phyloP scores from a whole-genome alignment of 2,888 invertebrate genomes.

The Eledona agricola region DNA sequence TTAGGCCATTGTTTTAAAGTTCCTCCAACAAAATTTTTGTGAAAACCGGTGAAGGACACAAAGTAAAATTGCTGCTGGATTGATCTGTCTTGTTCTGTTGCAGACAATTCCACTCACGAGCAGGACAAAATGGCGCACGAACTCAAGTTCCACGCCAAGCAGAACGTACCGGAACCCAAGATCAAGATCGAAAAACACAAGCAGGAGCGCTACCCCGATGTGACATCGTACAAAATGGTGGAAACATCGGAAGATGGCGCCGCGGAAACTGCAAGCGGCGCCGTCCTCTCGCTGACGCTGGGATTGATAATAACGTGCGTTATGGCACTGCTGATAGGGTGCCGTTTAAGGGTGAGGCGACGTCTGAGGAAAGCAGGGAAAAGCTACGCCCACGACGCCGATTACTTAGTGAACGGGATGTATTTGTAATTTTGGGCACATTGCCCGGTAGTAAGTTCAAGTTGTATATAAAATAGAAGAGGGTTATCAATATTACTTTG shows the following conservation, averaged over 20 bases:
- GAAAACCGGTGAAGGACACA: constrained; percentile 9
- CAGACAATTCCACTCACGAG: constrained; percentile 54
- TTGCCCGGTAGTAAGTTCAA: constrained; percentile 43
- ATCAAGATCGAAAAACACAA: constrained; percentile 44
- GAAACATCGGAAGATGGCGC: constrained; percentile 67
- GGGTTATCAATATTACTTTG: too few relatives aligned
- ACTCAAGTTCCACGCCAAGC: constrained; percentile 58
- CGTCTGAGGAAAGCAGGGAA: constrained; percentile 80
- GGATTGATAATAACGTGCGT: constrained; percentile 83
- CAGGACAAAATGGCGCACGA: constrained; percentile 60
- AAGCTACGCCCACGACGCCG: constrained; percentile 90
- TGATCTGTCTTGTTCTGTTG: constrained; percentile 11
- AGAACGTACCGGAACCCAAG: constrained; percentile 44
- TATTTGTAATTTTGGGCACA: constrained; percentile 72
- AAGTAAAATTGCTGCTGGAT: neutral
- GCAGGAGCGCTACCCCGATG: constrained; percentile 50
- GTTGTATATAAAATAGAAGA: constrained; percentile 32
- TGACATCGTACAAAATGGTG: constrained; percentile 51
- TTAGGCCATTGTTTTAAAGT: too few relatives aligned
- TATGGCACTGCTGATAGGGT: constrained; percentile 82
- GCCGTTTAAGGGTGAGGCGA: constrained; percentile 79
- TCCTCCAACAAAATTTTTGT: too few relatives aligned
- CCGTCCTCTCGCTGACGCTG: constrained; percentile 79
- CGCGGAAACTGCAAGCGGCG: constrained; percentile 79
- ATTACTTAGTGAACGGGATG: constrained; percentile 98